These are phyloP conservation scores for Stigmatopora argus DNA, from an alignment of 2,113 vertebrate species.

Conservation along the genomic window DNA sequence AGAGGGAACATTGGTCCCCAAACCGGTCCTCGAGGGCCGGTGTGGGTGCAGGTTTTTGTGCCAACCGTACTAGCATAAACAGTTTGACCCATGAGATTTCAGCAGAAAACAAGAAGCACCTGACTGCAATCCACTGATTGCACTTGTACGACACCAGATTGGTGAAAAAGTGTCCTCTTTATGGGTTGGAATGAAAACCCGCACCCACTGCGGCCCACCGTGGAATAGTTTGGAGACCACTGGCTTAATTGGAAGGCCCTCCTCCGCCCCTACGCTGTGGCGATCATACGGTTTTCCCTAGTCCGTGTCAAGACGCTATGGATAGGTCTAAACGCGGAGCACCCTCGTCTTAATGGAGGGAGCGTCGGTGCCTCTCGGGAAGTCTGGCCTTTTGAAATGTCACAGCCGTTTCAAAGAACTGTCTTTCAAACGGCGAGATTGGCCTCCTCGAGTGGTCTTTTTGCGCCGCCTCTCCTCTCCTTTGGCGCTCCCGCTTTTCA, in stretches of 20 bases:
- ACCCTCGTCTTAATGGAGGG: constrained; percentile 48
- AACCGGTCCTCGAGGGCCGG: no score
- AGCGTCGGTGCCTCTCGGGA: constrained; percentile 58
- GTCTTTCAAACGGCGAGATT: constrained; percentile 49
- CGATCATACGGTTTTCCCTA: constrained; percentile 5
- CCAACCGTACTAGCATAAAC: no score
- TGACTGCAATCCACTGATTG: no score
- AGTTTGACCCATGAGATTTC: no score
- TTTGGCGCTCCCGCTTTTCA: constrained; percentile 20
- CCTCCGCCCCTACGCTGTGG: not conserved
- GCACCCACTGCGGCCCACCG: no score
- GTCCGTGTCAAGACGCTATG: constrained; percentile 50
- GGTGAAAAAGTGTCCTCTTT: no score
- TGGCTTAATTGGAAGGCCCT: not conserved
- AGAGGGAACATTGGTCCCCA: no score
- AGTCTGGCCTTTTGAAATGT: constrained; percentile 69
- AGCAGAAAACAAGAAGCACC: no score
- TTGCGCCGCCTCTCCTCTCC: constrained; percentile 12
- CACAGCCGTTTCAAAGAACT: constrained; percentile 53
- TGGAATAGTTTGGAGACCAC: no score
- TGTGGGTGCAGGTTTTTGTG: no score
- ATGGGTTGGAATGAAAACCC: no score
- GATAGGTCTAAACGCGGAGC: constrained; percentile 55
- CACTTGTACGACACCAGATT: no score
- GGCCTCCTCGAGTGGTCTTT: constrained; percentile 43